Evolutionary conservation across 2,888 invertebrate species (phyloP).

Genomic region (Rotaria sp.): DNA sequence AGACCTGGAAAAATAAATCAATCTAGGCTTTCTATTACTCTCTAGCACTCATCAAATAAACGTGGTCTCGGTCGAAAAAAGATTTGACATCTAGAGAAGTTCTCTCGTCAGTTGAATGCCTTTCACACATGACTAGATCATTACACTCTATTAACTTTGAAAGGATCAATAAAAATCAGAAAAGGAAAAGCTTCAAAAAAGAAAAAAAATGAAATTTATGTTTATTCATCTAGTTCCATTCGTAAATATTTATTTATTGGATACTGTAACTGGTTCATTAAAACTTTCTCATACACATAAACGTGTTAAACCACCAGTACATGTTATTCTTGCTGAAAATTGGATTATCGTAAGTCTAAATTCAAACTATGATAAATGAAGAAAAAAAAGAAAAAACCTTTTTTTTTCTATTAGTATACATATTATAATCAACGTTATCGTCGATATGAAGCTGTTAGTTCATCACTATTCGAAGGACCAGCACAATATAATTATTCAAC

Average conservation of each 20-base stretch:
- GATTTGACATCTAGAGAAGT: too few relatives aligned
- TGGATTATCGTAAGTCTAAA: conserved; percentile 68
- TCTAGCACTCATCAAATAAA: too few relatives aligned
- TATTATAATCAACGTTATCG: conserved; percentile 87
- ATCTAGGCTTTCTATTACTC: too few relatives aligned
- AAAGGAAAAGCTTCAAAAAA: background rate
- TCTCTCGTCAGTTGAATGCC: too few relatives aligned
- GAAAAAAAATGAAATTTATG: too few relatives aligned
- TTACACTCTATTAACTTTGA: background rate
- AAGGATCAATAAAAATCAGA: background rate
- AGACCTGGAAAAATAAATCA: too few relatives aligned
- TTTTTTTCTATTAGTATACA: conserved; percentile 62
- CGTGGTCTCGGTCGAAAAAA: too few relatives aligned
- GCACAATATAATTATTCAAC: conserved; percentile 67
- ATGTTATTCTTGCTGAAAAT: conserved; percentile 88
- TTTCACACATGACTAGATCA: too few relatives aligned
- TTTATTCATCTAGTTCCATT: conserved; percentile 42
- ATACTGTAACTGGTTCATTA: conserved; percentile 80
- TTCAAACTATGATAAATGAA: background rate
- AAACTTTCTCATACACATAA: conserved; percentile 77
- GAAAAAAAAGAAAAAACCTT: background rate
- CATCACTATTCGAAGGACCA: conserved; percentile 91
- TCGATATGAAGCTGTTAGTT: conserved; percentile 78
- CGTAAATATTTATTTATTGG: conserved; percentile 76
- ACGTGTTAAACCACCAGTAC: conserved; percentile 73